A percentile compares a stretch with the other conserved stretches of the same genome.
phyloP scores from a whole-genome alignment of 2,113 vertebrate species.

The Lathamus discolor region DNA sequence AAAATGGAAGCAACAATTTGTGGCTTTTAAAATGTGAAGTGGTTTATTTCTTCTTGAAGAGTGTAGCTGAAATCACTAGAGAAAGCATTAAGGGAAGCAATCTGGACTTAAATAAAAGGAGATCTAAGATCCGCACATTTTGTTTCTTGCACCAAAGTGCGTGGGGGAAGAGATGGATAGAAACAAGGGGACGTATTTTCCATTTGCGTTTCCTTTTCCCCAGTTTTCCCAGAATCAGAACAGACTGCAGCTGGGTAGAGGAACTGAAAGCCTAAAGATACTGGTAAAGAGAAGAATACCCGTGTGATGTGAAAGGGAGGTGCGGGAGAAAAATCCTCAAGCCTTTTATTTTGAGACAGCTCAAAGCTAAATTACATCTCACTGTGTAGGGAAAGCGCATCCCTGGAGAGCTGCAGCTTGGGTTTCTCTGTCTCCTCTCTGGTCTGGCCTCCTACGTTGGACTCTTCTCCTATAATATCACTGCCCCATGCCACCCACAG shows the following conservation, averaged over 20 bases:
- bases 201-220: constrained; percentile 45
- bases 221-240: constrained; percentile 53
- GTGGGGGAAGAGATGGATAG: not conserved
- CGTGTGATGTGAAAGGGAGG: not conserved
- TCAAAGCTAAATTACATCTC: not conserved
- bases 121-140: not conserved
- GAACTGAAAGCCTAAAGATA: constrained; percentile 29
- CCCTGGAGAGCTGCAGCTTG: not conserved
- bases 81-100: constrained; percentile 58
- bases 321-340: not conserved
- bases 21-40: constrained; percentile 66
- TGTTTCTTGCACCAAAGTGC: constrained; percentile 1
- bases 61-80: constrained; percentile 34
- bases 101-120: constrained; percentile 18
- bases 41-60: constrained; percentile 44
- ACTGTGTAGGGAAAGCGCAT: accelerated
- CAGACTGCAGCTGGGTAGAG: constrained; percentile 22
- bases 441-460: not conserved
- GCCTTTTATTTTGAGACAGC: constrained; percentile 3
- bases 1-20: constrained; percentile 66
- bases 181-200: constrained; percentile 43
- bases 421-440: not conserved
- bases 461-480: not conserved
- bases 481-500: not conserved
- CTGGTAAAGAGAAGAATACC: constrained; percentile 31